Percentiles rank a stretch among this genome's conserved stretches.
phyloP scores from a whole-genome alignment of 2,797 vertebrate genomes.

The Hypotaenidia philippensis region DNA sequence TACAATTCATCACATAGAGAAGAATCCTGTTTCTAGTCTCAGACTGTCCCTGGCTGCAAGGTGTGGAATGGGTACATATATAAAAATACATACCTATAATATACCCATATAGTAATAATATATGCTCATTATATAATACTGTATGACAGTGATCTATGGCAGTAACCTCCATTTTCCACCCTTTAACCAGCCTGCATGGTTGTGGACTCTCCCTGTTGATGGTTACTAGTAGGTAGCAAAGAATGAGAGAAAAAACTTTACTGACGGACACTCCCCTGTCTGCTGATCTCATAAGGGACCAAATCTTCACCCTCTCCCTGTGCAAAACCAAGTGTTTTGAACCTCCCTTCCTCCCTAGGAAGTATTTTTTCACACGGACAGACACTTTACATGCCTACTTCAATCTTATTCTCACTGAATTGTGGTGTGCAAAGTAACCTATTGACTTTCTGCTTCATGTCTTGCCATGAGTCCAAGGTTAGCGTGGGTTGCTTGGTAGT shows the following conservation, averaged over 20 bases:
- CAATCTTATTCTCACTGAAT: not conserved
- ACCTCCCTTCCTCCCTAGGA: not conserved
- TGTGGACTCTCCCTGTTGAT: not conserved
- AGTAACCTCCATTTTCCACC: not conserved
- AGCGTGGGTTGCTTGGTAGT: not conserved
- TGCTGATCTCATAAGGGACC: not conserved
- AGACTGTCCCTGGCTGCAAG: not conserved
- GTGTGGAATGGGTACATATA: not conserved
- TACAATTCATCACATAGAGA: not conserved
- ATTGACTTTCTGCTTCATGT: not conserved
- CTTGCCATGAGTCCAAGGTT: not conserved
- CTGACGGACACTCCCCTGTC: not conserved
- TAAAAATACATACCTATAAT: not conserved
- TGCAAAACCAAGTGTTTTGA: not conserved
- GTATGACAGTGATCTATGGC: not conserved
- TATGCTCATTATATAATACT: not conserved
- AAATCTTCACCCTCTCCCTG: not conserved
- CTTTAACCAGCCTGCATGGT: fast-evolving
- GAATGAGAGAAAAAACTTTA: not conserved
- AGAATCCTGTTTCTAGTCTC: not conserved
- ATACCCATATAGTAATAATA: not conserved
- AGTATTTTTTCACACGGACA: not conserved
- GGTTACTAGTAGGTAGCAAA: not conserved
- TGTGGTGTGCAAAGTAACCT: not conserved
- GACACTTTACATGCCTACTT: not conserved